A percentile compares a stretch with the other conserved stretches of the same genome.
Conservation (phyloP, 2,113 vertebrate species). For the Sitta europaea region DNA sequence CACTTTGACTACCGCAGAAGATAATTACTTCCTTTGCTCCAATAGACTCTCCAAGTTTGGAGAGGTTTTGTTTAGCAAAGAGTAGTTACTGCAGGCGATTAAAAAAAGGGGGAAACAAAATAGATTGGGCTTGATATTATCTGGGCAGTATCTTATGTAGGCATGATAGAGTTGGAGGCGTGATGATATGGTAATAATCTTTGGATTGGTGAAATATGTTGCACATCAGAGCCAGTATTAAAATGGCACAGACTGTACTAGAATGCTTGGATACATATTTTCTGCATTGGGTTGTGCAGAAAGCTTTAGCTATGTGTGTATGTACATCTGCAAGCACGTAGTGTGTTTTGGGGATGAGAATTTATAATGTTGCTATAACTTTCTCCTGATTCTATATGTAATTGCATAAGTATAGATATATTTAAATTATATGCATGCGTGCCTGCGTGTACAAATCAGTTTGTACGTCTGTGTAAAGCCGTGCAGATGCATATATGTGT, state of each 20-base stretch:
- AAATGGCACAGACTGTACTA: neutral
- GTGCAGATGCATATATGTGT: neutral
- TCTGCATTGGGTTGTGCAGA: neutral
- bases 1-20: conserved; percentile 69
- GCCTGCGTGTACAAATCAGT: neutral
- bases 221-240: neutral
- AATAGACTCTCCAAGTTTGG: conserved; percentile 55
- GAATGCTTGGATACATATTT: neutral
- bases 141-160: conserved; percentile 32
- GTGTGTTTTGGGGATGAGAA: neutral
- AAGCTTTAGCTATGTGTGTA: neutral
- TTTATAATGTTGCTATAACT: neutral
- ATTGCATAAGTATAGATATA: neutral
- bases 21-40: conserved; percentile 76
- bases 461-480: neutral
- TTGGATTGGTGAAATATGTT: conserved; percentile 35
- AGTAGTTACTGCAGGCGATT: conserved; percentile 24
- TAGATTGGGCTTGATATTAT: conserved; percentile 23
- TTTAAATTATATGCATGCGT: neutral
- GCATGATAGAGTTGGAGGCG: conserved; percentile 7
- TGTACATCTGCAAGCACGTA: rapidly evolving
- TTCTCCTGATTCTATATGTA: neutral
- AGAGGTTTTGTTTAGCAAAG: conserved; percentile 62
- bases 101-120: conserved; percentile 20
- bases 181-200: conserved; percentile 41